phyloP scores from a whole-genome alignment of 2,797 vertebrate genomes.

The Delichon dasypus region DNA sequence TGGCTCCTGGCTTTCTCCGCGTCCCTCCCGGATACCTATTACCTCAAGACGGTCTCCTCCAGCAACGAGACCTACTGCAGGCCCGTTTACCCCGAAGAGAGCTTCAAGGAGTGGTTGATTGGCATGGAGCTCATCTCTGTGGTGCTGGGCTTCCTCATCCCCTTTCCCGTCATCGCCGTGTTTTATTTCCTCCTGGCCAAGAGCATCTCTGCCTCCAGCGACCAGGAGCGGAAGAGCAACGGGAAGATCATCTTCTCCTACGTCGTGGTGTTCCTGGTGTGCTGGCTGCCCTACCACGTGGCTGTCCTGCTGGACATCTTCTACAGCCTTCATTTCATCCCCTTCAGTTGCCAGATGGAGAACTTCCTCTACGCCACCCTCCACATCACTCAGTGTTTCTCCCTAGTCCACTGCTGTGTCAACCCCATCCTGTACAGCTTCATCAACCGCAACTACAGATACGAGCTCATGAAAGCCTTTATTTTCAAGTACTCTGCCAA shows the following conservation, averaged over 20 bases:
- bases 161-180: conserved; percentile 89
- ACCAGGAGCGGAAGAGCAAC: conserved; percentile 87
- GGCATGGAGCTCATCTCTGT: conserved; percentile 92
- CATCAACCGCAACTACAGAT: conserved; percentile 93
- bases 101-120: conserved; percentile 88
- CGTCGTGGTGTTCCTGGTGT: conserved; percentile 90
- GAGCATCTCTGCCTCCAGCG: conserved; percentile 74
- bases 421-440: conserved; percentile 98
- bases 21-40: conserved; percentile 91
- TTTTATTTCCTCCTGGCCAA: conserved; percentile 88
- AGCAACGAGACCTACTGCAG: conserved; percentile 85
- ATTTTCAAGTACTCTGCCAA: conserved; percentile 97
- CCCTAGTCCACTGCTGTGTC: conserved; percentile 92
- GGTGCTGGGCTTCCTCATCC: conserved; percentile 89
- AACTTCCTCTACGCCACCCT: conserved; percentile 86
- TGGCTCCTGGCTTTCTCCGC: conserved; percentile 90
- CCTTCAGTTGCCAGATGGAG: conserved; percentile 88
- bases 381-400: conserved; percentile 94
- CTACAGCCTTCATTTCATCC: conserved; percentile 84
- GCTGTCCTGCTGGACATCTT: conserved; percentile 87
- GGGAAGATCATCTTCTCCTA: conserved; percentile 91
- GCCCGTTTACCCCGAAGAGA: conserved; percentile 88
- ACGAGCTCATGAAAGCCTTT: conserved; percentile 98
- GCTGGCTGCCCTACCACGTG: conserved; percentile 93
- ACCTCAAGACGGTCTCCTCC: conserved; percentile 84